Evolutionary conservation across 2,797 vertebrate genomes (phyloP).

Genomic region (Echiichthys vipera): DNA sequence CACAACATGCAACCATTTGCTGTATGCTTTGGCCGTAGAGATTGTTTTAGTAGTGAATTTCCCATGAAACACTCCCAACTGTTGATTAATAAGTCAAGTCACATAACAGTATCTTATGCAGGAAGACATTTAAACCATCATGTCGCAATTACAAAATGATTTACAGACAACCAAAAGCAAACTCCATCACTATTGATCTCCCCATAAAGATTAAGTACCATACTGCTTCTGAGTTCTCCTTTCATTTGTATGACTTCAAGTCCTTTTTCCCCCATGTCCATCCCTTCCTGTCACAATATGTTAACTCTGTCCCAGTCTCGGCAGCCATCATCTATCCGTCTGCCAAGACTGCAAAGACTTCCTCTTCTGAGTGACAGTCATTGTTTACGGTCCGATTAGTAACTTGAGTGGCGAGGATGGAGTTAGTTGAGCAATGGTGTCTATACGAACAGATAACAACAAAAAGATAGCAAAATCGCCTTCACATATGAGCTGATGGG

Average conservation of each 20-base stretch:
- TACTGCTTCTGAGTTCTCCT: not conserved
- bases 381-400: no score
- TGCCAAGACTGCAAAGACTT: no score
- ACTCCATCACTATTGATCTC: not conserved
- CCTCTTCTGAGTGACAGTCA: no score
- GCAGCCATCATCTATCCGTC: no score
- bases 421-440: no score
- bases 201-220: not conserved
- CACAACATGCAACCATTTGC: constrained; percentile 16
- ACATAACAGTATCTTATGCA: not conserved
- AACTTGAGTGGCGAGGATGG: no score
- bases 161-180: not conserved
- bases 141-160: not conserved
- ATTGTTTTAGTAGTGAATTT: not conserved
- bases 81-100: constrained; percentile 9
- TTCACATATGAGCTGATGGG: no score
- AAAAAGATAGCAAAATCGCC: no score
- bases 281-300: not conserved
- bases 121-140: not conserved
- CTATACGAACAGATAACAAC: no score
- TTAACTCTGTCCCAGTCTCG: not conserved
- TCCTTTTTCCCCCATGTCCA: not conserved
- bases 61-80: not conserved
- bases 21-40: not conserved
- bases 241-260: not conserved